phyloP scores from a whole-genome alignment of 2,888 invertebrate species.

The Macroteleia sp. region DNA sequence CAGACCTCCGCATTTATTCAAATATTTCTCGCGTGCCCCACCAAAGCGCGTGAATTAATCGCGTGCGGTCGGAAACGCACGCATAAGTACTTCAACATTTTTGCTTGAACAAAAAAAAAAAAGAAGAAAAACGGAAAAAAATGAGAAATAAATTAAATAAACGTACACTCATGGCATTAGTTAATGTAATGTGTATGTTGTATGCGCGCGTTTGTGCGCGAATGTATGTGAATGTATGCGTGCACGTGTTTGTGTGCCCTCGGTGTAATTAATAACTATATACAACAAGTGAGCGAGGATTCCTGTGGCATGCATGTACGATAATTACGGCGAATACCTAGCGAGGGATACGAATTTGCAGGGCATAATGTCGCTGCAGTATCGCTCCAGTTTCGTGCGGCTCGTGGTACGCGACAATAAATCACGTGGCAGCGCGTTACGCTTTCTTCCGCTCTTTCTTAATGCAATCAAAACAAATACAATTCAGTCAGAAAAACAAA shows the following conservation, averaged over 20 bases:
- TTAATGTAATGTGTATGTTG: conserved; percentile 22
- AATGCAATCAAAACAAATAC: conserved; percentile 57
- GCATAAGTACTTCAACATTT: conserved; percentile 1
- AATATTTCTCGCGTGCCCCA: conserved; percentile 13
- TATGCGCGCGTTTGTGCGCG: not conserved
- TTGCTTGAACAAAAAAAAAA: not conserved
- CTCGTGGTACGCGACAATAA: conserved; percentile 45
- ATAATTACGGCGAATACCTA: conserved; percentile 60
- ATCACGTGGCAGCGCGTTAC: conserved; percentile 33
- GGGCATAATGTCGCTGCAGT: conserved; percentile 55
- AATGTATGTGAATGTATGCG: not conserved
- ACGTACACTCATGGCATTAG: conserved; percentile 25
- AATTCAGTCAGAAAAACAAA: conserved; percentile 37
- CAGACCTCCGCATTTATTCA: not conserved
- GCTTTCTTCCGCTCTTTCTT: conserved; percentile 51
- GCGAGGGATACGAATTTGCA: conserved; percentile 57
- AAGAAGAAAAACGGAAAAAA: no score
- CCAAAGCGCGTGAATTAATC: conserved; percentile 4
- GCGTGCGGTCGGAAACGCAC: not conserved
- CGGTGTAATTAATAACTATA: conserved; percentile 62
- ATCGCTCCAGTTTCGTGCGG: conserved; percentile 61
- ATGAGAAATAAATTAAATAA: conserved; percentile 46
- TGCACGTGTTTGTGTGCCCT: conserved; percentile 12
- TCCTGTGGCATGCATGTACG: conserved; percentile 56
- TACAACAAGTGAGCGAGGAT: conserved; percentile 55